A percentile compares a stretch with the other conserved stretches of the same genome.
phyloP scores from a whole-genome alignment of 2,888 invertebrate genomes.

The Spilarctia lutea region DNA sequence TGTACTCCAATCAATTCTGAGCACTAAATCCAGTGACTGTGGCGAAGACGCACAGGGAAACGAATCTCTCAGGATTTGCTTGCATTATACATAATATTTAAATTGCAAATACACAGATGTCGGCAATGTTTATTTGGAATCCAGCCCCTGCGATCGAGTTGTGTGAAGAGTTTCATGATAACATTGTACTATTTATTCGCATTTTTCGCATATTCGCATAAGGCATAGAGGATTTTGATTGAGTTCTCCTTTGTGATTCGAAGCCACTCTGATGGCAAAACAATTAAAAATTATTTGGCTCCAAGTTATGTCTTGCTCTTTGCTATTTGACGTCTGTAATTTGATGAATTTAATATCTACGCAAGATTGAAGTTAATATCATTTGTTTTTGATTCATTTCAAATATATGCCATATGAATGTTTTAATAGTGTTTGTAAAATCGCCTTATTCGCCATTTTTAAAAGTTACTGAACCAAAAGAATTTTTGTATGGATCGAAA shows the following conservation, averaged over 20 bases:
- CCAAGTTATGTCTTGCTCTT: background rate
- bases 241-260: background rate
- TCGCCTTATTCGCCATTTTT: too few species aligned
- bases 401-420: too few species aligned
- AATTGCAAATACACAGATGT: background rate
- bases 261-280: background rate
- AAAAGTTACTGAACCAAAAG: background rate
- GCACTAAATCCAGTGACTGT: conserved; percentile 8
- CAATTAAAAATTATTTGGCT: background rate
- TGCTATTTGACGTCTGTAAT: background rate
- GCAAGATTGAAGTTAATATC: too few species aligned
- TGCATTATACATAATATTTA: conserved; percentile 1
- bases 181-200: background rate
- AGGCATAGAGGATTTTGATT: background rate
- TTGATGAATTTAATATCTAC: background rate
- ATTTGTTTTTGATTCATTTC: too few species aligned
- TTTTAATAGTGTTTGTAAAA: too few species aligned
- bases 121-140: background rate
- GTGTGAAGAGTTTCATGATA: background rate
- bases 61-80: background rate
- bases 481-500: background rate
- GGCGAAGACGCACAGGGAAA: conserved; percentile 1
- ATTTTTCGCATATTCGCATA: too few species aligned
- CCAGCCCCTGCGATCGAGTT: background rate
- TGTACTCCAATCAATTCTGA: background rate